Base-by-base conservation (phyloP, 92 coral and sea anemone species). In the Zoanthus sociatus region DNA sequence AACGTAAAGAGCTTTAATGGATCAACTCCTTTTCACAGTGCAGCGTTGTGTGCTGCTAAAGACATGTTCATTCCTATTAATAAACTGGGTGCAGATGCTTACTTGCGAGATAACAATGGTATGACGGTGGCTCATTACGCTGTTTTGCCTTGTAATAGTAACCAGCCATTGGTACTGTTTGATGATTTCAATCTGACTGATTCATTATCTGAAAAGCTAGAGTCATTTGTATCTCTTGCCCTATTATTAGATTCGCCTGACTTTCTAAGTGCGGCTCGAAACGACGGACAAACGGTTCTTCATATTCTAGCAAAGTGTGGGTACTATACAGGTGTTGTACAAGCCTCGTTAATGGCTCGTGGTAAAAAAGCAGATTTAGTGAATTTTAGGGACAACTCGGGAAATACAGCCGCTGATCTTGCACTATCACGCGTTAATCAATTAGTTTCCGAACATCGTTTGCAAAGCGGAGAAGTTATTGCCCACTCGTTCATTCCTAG, bases 21-120 rank as follows among this genome's bases (percentile, higher is more conserved):
- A 1, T 90, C 93, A 0, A 90, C 93, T 13, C 93, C 93, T 0
- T 87, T 90, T 58, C 93, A 90, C 46, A 90, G 93, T 56, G 93
- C 93, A 10, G 91, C 91, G 12, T 18, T 84, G 0, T 90, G 93
- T 15, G 73, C 68, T 0, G 78, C 90, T 0, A 76, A 16, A n/a
- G 48, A 54, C 14, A 51, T 76, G n/a, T 77, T 77, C 12, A 9
- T 50, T 18, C 67, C 56, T 11, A 54, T 77, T 20, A 11, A 30
- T 31, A 12, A 53, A 53, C 66, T 51, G 17, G 82, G 82, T 50
- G 66, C 82, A 51, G 16, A 77, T 26, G 42, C 56, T 14, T 26
- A 51, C 46, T 77, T 54, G n/a, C 66, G 67, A 47, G 82, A 77
- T 54, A 77, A 77, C 82, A 77, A 1, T 51, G 18, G 46, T 3